Evolutionary conservation across 2,113 vertebrate genomes (phyloP).

Genomic region (Raja brachyura): DNA sequence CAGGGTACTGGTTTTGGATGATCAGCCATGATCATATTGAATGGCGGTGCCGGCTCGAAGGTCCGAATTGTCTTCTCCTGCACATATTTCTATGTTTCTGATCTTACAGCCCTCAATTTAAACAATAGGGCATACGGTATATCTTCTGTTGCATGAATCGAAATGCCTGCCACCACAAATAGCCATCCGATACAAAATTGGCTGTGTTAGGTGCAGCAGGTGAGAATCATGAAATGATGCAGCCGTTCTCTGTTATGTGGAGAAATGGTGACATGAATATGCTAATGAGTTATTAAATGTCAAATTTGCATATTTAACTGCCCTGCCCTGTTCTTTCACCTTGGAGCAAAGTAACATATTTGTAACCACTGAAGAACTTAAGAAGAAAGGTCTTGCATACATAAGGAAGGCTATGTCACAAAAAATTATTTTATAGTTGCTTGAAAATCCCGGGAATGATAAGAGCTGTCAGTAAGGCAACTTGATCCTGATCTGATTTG

Average conservation of each 20-base stretch:
- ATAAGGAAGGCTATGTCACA: conserved; percentile 64
- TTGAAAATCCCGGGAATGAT: conserved; percentile 67
- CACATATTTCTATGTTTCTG: too few relatives aligned
- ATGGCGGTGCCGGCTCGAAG: too few relatives aligned
- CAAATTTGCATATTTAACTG: conserved; percentile 93
- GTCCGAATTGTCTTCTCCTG: too few relatives aligned
- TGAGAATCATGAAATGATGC: neutral
- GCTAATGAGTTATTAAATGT: conserved; percentile 91
- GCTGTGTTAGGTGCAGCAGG: neutral
- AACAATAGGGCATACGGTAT: neutral
- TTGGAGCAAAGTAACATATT: conserved; percentile 71
- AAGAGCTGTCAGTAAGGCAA: conserved; percentile 69
- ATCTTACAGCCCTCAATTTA: neutral
- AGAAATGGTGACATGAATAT: conserved; percentile 75
- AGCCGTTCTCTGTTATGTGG: conserved; percentile 50
- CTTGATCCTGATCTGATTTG: conserved; percentile 76
- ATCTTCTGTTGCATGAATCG: neutral
- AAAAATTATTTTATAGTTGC: conserved; percentile 62
- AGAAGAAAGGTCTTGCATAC: conserved; percentile 77
- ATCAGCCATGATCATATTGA: too few relatives aligned
- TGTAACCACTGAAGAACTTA: conserved; percentile 79
- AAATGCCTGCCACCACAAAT: neutral
- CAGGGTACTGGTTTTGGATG: too few relatives aligned
- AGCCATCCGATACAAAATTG: neutral
- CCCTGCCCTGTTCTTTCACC: conserved; percentile 71